A percentile compares a stretch with the other conserved stretches of the same genome.
Evolutionary conservation across 2,113 vertebrate genomes (phyloP).

Genomic region (Notiomystis cincta): DNA sequence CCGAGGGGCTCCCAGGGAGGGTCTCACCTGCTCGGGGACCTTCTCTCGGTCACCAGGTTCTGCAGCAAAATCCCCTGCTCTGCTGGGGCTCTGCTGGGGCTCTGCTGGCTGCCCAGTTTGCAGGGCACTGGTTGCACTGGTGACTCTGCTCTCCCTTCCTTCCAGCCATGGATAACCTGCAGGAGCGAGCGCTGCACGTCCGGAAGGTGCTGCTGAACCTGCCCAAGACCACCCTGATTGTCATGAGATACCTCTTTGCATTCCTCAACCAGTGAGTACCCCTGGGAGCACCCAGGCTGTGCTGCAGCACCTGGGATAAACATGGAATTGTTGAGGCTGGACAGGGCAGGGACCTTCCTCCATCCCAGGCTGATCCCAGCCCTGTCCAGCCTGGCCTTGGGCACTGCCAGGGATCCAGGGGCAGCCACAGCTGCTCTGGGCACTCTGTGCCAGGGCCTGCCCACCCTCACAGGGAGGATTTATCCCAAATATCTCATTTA

Average conservation of each 20-base stretch:
- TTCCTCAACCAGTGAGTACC: constrained; percentile 96
- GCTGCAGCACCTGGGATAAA: background rate
- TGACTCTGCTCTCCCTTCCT: constrained; percentile 24
- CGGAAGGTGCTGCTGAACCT: constrained; percentile 86
- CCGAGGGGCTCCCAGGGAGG: background rate
- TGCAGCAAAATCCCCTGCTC: background rate
- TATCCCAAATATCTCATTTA: background rate
- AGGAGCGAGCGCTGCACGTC: constrained; percentile 90
- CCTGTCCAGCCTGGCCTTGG: background rate
- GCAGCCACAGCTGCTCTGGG: background rate
- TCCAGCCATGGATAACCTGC: constrained; percentile 92
- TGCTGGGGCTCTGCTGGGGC: background rate
- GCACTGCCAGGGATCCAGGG: background rate
- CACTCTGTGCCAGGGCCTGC: background rate
- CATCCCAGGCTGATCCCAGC: background rate
- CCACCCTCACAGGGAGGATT: background rate
- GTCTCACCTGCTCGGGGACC: background rate
- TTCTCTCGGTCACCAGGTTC: background rate
- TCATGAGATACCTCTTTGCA: constrained; percentile 98
- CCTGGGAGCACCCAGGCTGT: background rate
- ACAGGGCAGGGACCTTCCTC: background rate
- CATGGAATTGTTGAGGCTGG: accelerated
- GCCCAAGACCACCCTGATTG: constrained; percentile 86
- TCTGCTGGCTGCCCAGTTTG: background rate
- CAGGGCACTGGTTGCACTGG: accelerated